Conservation (phyloP, 2,113 vertebrate genomes). For the Sterna hirundo region DNA sequence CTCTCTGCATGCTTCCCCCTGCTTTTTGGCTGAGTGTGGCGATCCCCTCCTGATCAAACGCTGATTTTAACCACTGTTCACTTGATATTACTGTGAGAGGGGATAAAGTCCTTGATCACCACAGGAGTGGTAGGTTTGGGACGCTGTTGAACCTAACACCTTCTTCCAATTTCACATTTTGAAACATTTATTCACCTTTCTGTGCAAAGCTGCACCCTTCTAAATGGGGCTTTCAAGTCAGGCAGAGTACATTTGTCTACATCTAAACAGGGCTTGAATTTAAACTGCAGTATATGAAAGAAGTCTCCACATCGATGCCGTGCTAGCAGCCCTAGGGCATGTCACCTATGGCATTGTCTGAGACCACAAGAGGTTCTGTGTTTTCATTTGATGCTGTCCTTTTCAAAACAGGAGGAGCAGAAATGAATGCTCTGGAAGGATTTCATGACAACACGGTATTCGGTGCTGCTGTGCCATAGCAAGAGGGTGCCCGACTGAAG, state of each 20-base stretch:
- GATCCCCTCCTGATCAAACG: background rate
- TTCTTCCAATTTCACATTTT: background rate
- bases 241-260: background rate
- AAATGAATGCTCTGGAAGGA: background rate
- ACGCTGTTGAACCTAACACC: background rate
- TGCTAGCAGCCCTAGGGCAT: background rate
- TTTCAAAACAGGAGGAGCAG: background rate
- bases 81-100: background rate
- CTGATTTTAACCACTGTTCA: background rate
- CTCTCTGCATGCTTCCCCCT: background rate
- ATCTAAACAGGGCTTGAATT: background rate
- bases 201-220: background rate
- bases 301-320: fast-evolving
- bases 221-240: background rate
- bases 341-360: background rate
- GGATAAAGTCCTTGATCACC: background rate
- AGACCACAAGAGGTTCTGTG: fast-evolving
- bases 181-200: background rate
- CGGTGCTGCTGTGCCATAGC: background rate
- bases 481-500: background rate
- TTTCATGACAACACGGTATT: background rate
- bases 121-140: background rate
- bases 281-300: background rate
- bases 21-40: background rate
- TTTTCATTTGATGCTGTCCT: background rate